Percentiles rank a stretch among this genome's conserved stretches.
These are phyloP conservation scores for Micromys minutus DNA, from an alignment of 2,113 vertebrate species.

Conservation along the genomic window DNA sequence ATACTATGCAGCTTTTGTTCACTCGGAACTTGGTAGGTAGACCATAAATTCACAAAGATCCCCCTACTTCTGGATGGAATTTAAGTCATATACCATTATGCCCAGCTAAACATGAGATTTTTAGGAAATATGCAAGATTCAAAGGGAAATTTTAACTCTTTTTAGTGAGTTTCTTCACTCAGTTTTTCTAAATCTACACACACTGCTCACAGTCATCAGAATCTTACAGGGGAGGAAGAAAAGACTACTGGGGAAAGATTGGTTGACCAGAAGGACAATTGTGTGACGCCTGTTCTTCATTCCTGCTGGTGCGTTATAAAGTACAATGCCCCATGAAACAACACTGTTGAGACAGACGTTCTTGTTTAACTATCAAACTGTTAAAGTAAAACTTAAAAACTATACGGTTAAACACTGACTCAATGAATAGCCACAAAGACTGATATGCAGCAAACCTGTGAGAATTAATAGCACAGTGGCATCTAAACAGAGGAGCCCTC, in stretches of 20 bases:
- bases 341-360: no score
- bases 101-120: background rate
- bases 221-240: background rate
- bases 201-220: background rate
- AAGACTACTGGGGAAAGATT: background rate
- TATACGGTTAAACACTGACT: no score
- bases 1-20: background rate
- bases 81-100: background rate
- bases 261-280: background rate
- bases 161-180: background rate
- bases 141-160: background rate
- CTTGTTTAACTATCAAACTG: no score
- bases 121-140: background rate
- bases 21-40: background rate
- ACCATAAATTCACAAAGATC: background rate
- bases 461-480: no score
- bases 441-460: no score
- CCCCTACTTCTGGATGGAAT: background rate
- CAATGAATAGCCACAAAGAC: no score
- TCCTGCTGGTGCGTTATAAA: no score
- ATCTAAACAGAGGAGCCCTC: no score
- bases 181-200: background rate
- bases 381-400: no score
- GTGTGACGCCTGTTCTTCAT: no score
- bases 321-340: no score